Evolutionary conservation across 2,888 invertebrate genomes (phyloP).

Genomic region (Stenurella melanura): DNA sequence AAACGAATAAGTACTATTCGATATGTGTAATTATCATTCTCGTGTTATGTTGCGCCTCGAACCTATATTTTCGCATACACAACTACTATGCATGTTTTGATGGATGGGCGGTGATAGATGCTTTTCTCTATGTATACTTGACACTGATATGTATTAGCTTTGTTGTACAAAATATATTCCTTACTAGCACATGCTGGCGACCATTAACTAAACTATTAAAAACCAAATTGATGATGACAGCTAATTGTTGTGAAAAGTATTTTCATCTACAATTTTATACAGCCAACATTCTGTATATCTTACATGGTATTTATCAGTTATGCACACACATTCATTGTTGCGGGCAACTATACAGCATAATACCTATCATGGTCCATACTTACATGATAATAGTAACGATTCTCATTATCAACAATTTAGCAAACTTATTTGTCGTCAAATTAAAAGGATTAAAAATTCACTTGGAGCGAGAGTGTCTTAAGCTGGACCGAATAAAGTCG

Average conservation of each 20-base stretch:
- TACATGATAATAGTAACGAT: constrained; percentile 38
- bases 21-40: constrained; percentile 18
- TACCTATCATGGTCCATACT: constrained; percentile 28
- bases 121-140: constrained; percentile 23
- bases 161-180: constrained; percentile 25
- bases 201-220: constrained; percentile 26
- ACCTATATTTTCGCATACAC: constrained; percentile 28
- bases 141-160: constrained; percentile 22
- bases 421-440: constrained; percentile 18
- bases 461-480: constrained; percentile 13
- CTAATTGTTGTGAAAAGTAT: constrained; percentile 40
- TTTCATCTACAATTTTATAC: neutral
- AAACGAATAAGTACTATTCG: neutral
- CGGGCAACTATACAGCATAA: neutral
- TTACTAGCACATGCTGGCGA: constrained; percentile 37
- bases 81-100: constrained; percentile 36
- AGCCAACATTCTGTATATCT: neutral
- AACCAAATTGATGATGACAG: neutral
- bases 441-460: constrained; percentile 8
- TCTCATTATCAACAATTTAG: constrained; percentile 38
- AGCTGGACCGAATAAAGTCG: constrained; percentile 1
- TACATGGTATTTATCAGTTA: neutral
- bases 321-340: neutral
- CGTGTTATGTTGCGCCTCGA: constrained; percentile 10
- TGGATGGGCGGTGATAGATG: constrained; percentile 23